Conservation (phyloP, 2,113 vertebrate species). For the Otus sunia region DNA sequence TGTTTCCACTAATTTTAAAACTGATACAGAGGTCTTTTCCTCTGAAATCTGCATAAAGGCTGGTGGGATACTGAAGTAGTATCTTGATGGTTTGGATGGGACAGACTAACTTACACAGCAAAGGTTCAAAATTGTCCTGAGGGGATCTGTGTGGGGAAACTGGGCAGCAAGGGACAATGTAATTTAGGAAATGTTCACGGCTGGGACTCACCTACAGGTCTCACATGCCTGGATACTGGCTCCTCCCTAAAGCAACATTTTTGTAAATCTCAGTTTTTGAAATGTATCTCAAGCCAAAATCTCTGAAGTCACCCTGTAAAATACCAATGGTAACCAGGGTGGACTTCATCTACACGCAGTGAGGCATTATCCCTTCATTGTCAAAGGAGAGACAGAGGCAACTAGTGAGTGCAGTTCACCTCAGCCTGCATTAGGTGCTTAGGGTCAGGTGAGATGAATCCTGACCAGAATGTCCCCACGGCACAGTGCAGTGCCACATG, state of each 20-base stretch:
- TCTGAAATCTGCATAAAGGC: not conserved
- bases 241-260: not conserved
- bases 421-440: not conserved
- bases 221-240: not conserved
- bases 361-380: not conserved
- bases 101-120: not conserved
- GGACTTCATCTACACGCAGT: not conserved
- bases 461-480: not conserved
- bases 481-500: rapidly evolving
- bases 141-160: not conserved
- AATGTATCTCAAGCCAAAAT: not conserved
- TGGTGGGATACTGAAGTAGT: not conserved
- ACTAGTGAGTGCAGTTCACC: not conserved
- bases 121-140: not conserved
- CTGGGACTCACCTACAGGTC: not conserved
- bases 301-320: not conserved
- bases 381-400: not conserved
- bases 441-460: not conserved
- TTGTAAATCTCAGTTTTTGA: not conserved
- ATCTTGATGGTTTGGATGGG: not conserved
- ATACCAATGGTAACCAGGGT: not conserved
- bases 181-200: not conserved
- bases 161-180: not conserved
- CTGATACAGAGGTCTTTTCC: not conserved
- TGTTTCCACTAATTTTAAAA: not conserved